Conservation (phyloP, 2,113 vertebrate species). For the Siniperca knerii region DNA sequence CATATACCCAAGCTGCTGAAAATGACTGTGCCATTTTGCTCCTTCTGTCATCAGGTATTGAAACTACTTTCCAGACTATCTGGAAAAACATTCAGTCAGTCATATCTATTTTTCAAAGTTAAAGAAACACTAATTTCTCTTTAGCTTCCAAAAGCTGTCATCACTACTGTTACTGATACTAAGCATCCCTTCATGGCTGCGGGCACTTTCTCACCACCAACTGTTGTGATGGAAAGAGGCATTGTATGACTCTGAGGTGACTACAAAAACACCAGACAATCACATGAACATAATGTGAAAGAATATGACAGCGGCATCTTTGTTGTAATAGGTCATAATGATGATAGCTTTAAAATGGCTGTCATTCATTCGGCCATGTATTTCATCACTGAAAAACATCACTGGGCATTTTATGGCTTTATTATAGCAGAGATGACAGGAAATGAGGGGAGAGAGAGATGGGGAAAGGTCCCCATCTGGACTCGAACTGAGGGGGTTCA, state of each 20-base stretch:
- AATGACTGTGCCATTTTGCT: neutral
- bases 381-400: neutral
- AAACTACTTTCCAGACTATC: neutral
- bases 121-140: neutral
- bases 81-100: neutral
- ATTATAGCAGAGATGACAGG: neutral
- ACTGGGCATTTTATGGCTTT: neutral
- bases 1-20: neutral
- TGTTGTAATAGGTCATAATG: neutral
- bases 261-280: neutral
- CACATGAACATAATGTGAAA: neutral
- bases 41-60: neutral
- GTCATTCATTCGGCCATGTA: neutral
- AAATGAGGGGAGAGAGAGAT: neutral
- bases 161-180: neutral
- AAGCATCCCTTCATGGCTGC: neutral
- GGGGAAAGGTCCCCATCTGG: neutral
- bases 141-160: slow-evolving; percentile 8
- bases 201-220: slow-evolving; percentile 1
- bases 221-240: neutral
- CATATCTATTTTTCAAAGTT: slow-evolving; percentile 4
- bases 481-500: neutral
- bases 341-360: slow-evolving; percentile 2
- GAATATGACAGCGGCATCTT: slow-evolving; percentile 3
- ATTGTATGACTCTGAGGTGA: neutral